phyloP scores from a whole-genome alignment of 2,888 invertebrate species.

The Trichopria drosophilae region DNA sequence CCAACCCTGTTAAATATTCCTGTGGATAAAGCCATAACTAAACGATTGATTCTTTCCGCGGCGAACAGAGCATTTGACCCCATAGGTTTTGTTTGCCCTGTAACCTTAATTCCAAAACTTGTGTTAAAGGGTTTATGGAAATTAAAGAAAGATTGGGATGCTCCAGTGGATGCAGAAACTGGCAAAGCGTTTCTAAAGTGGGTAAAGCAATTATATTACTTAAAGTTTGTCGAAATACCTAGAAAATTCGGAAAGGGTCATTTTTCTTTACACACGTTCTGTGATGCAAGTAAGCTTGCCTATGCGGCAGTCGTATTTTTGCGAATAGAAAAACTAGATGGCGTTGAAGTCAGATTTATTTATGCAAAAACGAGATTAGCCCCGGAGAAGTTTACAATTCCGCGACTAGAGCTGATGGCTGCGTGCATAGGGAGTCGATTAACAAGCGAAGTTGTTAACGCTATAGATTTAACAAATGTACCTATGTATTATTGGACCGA shows the following conservation, averaged over 20 bases:
- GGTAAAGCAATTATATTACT: conserved; percentile 9
- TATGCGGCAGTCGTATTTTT: conserved; percentile 39
- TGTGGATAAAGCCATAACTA: conserved; percentile 25
- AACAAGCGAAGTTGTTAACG: conserved; percentile 4
- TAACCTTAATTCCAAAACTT: conserved; percentile 31
- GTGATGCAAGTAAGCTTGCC: conserved; percentile 40
- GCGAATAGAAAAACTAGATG: conserved; percentile 13
- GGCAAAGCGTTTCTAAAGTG: conserved; percentile 13
- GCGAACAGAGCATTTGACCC: conserved; percentile 35
- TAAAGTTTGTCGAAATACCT: conserved; percentile 33
- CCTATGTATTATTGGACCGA: conserved; percentile 44
- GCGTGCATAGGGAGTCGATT: conserved; percentile 39
- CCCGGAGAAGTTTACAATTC: conserved; percentile 40
- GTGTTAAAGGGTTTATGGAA: conserved; percentile 31
- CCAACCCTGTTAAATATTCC: conserved; percentile 3
- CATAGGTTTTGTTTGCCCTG: conserved; percentile 32
- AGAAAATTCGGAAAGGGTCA: conserved; percentile 26
- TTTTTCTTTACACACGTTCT: conserved; percentile 41
- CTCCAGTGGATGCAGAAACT: conserved; percentile 20
- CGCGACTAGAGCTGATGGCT: conserved; percentile 44
- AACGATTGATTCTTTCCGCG: conserved; percentile 33
- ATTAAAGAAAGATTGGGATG: conserved; percentile 26
- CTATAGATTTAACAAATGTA: conserved; percentile 3
- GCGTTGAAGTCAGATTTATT: conserved; percentile 9
- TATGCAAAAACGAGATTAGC: conserved; percentile 44